These are phyloP conservation scores for Pseudoatta argentina DNA, from an alignment of 1,140 invertebrate species.

Conservation along the genomic window DNA sequence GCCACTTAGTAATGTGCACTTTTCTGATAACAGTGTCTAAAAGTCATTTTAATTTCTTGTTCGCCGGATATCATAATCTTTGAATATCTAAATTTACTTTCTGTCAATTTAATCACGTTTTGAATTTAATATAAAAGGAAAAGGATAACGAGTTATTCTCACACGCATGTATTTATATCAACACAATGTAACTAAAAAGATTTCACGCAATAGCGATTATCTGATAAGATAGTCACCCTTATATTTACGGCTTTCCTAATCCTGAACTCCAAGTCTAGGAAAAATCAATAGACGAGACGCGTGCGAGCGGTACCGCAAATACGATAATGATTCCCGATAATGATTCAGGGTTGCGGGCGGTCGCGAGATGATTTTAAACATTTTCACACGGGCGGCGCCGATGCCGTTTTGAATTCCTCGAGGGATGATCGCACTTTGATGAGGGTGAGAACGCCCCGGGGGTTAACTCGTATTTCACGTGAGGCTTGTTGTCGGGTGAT, in stretches of 20 bases:
- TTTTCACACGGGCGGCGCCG: conserved; percentile 77
- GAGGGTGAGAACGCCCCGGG: conserved; percentile 81
- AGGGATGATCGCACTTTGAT: conserved; percentile 83
- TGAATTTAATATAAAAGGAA: neutral
- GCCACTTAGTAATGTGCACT: too few relatives aligned
- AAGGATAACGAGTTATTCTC: neutral
- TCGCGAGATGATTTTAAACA: conserved; percentile 77
- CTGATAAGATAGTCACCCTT: conserved; percentile 25
- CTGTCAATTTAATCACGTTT: neutral
- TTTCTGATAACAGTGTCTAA: neutral
- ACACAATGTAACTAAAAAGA: neutral
- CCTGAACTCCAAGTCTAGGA: neutral
- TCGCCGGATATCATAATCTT: neutral
- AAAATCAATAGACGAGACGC: conserved; percentile 37
- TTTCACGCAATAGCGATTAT: conserved; percentile 36
- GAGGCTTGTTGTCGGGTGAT: conserved; percentile 83
- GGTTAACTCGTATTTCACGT: conserved; percentile 84
- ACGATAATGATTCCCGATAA: conserved; percentile 72
- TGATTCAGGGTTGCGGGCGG: conserved; percentile 38
- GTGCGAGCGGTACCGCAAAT: conserved; percentile 19
- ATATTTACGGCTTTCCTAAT: neutral
- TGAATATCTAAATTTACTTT: neutral
- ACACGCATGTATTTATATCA: neutral
- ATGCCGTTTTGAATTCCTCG: conserved; percentile 83
- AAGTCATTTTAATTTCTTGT: neutral